Base-by-base conservation (phyloP, 2,113 vertebrate genomes). In the Hipposideros armiger region DNA sequence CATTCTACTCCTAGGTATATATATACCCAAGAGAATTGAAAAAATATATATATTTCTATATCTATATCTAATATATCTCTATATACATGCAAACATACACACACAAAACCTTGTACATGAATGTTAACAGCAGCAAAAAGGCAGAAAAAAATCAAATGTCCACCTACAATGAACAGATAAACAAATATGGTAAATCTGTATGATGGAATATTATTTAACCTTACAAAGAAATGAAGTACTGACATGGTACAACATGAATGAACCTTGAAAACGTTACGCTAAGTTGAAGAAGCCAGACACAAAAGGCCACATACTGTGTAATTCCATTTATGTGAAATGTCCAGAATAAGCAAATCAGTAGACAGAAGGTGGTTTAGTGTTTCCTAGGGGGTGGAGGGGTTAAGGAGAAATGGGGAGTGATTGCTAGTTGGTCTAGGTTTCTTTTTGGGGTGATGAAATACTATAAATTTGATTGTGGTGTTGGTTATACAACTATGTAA, bases 21-120 rank as follows among this genome's bases (percentile, higher is more conserved):
- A 36, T 36, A 26, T 84, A 66, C 17, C 42, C 19, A 80, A 54
- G 54, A 95, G 74, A 85, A 87, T 28, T 77, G 56, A 95, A 93
- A 91, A 66, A 52, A 42, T 40, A 13, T 74, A 72, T 22, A 70
- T 40, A 42, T 22, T 5, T 60, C 3, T 60, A 24, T 26, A 11
- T 60, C 9, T 26, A 26, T 60, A 24, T 60, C 4, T 24, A 26
- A 26, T 60, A 13, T 40, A 72, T 11, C 40, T 40, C 40, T 58
- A 60, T 81, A 81, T 81, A 24, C 58, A 58, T 54, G 47, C 4
- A 42, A 42, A 42, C 3, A 60, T 8, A 81, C 40, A 72, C 26
- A 30, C 2, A 58, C 56, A 93, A 67, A 85, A 91, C 81, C 2
- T 82, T 87, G 42, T 40, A 60, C 7, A n/a, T 81, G 26, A 64